Conservation (phyloP, 1,140 invertebrate species). For the roundworm (Caenorhabditis elegans) region WBcel235 BX284605.5:16870501-16871000, state of each 20-base stretch:
- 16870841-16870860: slow-evolving; percentile 67
- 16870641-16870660: no score
- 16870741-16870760: slow-evolving; percentile 31
- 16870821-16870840: slow-evolving; percentile 62
- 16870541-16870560: no score
- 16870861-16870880: slow-evolving; percentile 67
- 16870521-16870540: no score
- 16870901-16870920: slow-evolving; percentile 69
- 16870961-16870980: neutral
- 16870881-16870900: slow-evolving; percentile 67
- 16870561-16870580: no score
- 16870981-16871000: slow-evolving; percentile 50
- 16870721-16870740: neutral
- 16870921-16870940: slow-evolving; percentile 69
- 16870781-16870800: slow-evolving; percentile 67
- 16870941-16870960: slow-evolving; percentile 66
- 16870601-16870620: no score
- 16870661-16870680: no score
- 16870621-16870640: no score
- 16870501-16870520: no score
- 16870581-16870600: no score
- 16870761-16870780: slow-evolving; percentile 50
- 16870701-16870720: no score
- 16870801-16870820: slow-evolving; percentile 46
- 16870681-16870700: no score